Evolutionary conservation across 2,113 vertebrate genomes (phyloP).

Genomic region (Nothocercus julius): DNA sequence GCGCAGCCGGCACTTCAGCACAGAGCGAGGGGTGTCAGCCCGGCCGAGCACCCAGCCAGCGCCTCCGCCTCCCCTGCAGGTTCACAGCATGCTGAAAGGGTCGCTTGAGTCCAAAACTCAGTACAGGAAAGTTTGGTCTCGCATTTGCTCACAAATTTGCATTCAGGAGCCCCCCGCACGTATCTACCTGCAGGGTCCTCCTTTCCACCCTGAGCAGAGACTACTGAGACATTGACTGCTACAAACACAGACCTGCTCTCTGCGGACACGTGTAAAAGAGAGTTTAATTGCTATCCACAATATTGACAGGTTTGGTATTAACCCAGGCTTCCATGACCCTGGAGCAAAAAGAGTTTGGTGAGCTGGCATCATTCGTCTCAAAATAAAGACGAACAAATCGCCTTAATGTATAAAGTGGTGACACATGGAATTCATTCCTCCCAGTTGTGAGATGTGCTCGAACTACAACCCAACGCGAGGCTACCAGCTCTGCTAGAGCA

Average conservation of each 20-base stretch:
- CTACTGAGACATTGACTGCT: not conserved
- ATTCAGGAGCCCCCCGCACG: not conserved
- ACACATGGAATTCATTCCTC: not conserved
- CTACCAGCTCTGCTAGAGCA: not conserved
- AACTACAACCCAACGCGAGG: not conserved
- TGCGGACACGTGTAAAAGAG: not conserved
- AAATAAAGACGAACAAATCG: not conserved
- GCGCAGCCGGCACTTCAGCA: too few relatives aligned
- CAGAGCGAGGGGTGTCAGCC: not conserved
- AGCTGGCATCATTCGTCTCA: not conserved
- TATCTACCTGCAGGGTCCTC: not conserved
- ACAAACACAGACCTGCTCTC: not conserved
- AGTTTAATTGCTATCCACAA: not conserved
- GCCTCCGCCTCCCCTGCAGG: not conserved
- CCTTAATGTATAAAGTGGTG: not conserved
- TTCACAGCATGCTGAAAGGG: not conserved
- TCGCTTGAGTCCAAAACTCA: not conserved
- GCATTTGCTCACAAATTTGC: not conserved
- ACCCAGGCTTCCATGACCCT: not conserved
- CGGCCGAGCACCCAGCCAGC: not conserved
- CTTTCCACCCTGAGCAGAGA: not conserved
- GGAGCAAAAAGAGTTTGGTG: not conserved
- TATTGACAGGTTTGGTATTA: not conserved
- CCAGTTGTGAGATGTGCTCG: too few relatives aligned
- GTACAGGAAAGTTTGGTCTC: not conserved